Percentiles rank a stretch among this genome's conserved stretches.
Conservation (phyloP, 2,113 vertebrate genomes). For the Spheniscus mendiculus region DNA sequence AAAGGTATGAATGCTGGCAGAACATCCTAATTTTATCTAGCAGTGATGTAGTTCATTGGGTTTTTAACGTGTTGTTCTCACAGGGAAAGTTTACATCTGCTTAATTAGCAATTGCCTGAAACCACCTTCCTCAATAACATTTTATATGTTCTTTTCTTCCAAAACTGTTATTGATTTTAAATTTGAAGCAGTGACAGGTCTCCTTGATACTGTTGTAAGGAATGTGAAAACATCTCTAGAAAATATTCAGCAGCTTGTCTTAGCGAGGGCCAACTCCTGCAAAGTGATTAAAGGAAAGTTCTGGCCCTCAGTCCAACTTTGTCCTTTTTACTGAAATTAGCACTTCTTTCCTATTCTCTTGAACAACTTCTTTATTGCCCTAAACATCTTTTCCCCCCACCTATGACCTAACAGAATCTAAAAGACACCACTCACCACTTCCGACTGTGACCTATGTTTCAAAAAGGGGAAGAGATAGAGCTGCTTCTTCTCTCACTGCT, state of each 20-base stretch:
- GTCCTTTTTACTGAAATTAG: not conserved
- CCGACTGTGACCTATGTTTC: accelerated
- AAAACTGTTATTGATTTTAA: not conserved
- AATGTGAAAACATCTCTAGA: not conserved
- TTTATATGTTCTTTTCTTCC: not conserved
- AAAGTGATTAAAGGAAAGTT: not conserved
- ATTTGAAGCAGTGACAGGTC: not conserved
- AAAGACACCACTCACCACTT: not conserved
- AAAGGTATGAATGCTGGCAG: not conserved
- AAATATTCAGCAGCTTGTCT: not conserved
- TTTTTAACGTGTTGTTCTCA: not conserved
- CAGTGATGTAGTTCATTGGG: not conserved
- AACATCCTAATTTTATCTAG: not conserved
- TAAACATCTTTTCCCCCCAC: accelerated
- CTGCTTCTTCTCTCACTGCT: not conserved
- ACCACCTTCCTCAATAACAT: not conserved
- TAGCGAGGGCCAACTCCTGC: not conserved
- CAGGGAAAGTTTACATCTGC: not conserved
- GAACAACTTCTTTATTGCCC: not conserved
- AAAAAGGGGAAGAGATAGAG: not conserved
- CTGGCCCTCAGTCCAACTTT: not conserved
- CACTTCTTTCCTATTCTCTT: not conserved
- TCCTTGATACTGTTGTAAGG: not conserved
- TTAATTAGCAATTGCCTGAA: slow-evolving; percentile 2
- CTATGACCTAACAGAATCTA: not conserved